These are phyloP conservation scores for Mya arenaria DNA, from an alignment of 1,140 invertebrate species.

Conservation along the genomic window DNA sequence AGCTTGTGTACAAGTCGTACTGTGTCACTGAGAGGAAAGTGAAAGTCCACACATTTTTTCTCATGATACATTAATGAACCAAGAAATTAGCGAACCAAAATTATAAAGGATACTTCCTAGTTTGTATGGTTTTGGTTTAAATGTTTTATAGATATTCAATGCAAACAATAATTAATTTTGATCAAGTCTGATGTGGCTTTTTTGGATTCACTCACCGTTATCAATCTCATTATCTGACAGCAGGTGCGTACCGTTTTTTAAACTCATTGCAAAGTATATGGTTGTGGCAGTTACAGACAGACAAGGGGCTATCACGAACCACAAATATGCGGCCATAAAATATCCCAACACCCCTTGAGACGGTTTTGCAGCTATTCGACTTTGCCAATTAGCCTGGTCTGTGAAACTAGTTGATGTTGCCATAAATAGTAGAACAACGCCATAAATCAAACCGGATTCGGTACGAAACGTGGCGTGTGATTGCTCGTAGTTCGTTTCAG, in stretches of 20 bases:
- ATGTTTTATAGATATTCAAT: too few species aligned
- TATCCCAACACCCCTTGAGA: conserved; percentile 77
- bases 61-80: too few species aligned
- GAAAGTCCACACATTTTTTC: too few species aligned
- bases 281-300: conserved; percentile 76
- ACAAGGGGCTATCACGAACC: conserved; percentile 78
- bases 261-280: conserved; percentile 68
- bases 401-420: conserved; percentile 79
- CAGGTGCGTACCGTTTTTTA: conserved; percentile 59
- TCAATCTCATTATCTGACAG: conserved; percentile 67
- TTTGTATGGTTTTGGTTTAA: background rate
- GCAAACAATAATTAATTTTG: too few species aligned
- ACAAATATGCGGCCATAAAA: conserved; percentile 76
- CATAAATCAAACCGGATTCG: conserved; percentile 68
- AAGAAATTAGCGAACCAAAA: background rate
- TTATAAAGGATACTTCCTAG: background rate
- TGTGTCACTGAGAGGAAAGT: too few species aligned
- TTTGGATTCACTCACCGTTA: conserved; percentile 58
- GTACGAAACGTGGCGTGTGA: conserved; percentile 63
- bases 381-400: conserved; percentile 80
- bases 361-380: conserved; percentile 76
- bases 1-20: too few species aligned
- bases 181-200: too few species aligned
- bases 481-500: conserved; percentile 75
- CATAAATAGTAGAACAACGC: conserved; percentile 69